Conservation (phyloP, 2,113 vertebrate genomes). For the Chionis minor region DNA sequence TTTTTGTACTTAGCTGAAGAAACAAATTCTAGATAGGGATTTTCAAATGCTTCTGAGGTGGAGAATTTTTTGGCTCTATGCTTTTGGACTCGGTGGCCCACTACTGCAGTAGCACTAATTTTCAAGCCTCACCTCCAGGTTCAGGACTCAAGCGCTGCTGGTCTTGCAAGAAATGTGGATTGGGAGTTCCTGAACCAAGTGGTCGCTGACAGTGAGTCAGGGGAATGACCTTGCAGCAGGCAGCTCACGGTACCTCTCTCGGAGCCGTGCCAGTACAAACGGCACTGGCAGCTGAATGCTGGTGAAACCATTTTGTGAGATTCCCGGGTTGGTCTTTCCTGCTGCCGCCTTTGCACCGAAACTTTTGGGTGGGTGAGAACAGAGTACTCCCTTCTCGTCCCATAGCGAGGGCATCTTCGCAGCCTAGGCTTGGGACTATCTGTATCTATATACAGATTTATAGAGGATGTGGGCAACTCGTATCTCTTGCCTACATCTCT, state of each 20-base stretch:
- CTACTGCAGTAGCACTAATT: neutral
- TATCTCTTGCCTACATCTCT: neutral
- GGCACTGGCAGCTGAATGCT: neutral
- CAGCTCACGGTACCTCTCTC: neutral
- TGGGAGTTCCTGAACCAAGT: slow-evolving; percentile 23
- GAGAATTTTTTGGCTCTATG: neutral
- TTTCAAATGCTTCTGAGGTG: neutral
- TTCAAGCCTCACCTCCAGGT: neutral
- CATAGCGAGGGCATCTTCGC: neutral
- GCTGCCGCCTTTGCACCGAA: neutral
- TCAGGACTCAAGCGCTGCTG: neutral
- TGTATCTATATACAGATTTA: rapidly evolving
- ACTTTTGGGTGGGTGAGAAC: neutral
- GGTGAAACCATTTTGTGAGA: slow-evolving; percentile 54
- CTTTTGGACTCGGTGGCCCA: neutral
- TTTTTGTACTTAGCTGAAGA: neutral
- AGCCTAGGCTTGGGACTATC: neutral
- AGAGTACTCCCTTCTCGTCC: neutral
- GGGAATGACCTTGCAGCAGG: slow-evolving; percentile 60
- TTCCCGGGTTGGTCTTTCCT: neutral
- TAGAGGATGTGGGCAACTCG: neutral
- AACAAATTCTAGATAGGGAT: neutral
- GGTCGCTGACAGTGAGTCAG: slow-evolving; percentile 21
- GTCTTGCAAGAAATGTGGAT: neutral
- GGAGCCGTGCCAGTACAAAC: slow-evolving; percentile 15